Evolutionary conservation across 2,113 vertebrate genomes (phyloP).

Genomic region (Psephotus haematonotus): DNA sequence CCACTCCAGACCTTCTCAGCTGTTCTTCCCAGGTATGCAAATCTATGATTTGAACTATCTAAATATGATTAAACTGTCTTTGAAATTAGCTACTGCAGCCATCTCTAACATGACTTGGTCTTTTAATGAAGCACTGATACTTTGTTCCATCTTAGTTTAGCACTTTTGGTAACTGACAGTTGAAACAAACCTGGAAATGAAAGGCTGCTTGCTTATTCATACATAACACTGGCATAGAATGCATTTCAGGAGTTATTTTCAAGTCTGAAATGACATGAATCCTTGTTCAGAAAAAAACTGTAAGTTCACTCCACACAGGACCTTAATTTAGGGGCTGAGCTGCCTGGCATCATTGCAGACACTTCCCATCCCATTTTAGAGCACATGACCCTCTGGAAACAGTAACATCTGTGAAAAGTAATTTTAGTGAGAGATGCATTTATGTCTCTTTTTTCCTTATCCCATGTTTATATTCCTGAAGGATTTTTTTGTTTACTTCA

Average conservation of each 20-base stretch:
- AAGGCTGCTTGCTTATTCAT: conserved; percentile 1
- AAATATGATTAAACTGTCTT: not conserved
- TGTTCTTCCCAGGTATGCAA: not conserved
- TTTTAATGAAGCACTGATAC: not conserved
- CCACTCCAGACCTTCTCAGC: not conserved
- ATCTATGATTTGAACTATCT: not conserved
- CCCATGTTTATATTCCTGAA: not conserved
- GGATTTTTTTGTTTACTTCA: not conserved
- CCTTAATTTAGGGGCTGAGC: not conserved
- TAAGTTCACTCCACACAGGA: not conserved
- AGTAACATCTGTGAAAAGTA: not conserved
- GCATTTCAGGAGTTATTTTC: not conserved
- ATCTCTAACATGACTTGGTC: not conserved
- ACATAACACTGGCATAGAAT: not conserved
- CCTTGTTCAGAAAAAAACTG: not conserved
- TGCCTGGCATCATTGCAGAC: not conserved
- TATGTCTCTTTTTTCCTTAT: not conserved
- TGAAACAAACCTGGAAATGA: not conserved
- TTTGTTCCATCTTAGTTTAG: not conserved
- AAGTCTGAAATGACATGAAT: not conserved
- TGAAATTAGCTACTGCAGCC: not conserved
- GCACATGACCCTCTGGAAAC: not conserved
- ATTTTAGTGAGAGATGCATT: not conserved
- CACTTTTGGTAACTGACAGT: not conserved
- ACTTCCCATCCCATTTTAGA: not conserved